Percentiles rank a stretch among this genome's conserved stretches.
Evolutionary conservation across 2,888 invertebrate genomes (phyloP).

Genomic region (Thymelicus sylvestris): DNA sequence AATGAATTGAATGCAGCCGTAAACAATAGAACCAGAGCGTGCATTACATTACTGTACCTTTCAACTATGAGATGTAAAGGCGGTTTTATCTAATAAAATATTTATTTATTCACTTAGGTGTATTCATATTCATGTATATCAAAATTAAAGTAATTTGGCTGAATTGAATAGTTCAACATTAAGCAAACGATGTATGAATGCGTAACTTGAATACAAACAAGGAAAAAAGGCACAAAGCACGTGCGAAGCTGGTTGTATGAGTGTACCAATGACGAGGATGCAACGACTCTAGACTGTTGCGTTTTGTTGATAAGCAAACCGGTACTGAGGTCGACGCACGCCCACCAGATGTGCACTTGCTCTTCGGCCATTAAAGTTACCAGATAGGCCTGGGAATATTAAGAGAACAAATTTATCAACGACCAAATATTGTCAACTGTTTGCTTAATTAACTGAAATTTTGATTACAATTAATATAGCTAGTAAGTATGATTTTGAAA

Average conservation of each 20-base stretch:
- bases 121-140: too few species aligned
- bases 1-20: constrained; percentile 42
- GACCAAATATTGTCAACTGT: too few species aligned
- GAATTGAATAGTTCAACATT: too few species aligned
- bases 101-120: too few species aligned
- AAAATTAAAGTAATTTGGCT: too few species aligned
- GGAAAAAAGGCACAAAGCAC: constrained; percentile 1
- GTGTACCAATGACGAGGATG: constrained; percentile 29
- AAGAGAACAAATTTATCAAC: not conserved
- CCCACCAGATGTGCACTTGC: constrained; percentile 60
- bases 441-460: too few species aligned
- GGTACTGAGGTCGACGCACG: constrained; percentile 65
- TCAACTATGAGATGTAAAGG: constrained; percentile 8
- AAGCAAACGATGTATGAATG: too few species aligned
- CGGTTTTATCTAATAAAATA: not conserved
- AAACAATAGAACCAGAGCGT: constrained; percentile 61
- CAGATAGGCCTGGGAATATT: constrained; percentile 22
- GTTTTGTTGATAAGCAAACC: constrained; percentile 48
- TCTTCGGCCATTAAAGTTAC: constrained; percentile 38
- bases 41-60: constrained; percentile 42
- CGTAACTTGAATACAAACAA: too few species aligned
- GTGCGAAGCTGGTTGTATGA: constrained; percentile 24
- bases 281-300: constrained; percentile 26
- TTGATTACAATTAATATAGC: too few species aligned
- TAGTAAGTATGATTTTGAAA: too few species aligned